phyloP scores from a whole-genome alignment of 2,888 invertebrate genomes.

The Sphecodes monilicornis region DNA sequence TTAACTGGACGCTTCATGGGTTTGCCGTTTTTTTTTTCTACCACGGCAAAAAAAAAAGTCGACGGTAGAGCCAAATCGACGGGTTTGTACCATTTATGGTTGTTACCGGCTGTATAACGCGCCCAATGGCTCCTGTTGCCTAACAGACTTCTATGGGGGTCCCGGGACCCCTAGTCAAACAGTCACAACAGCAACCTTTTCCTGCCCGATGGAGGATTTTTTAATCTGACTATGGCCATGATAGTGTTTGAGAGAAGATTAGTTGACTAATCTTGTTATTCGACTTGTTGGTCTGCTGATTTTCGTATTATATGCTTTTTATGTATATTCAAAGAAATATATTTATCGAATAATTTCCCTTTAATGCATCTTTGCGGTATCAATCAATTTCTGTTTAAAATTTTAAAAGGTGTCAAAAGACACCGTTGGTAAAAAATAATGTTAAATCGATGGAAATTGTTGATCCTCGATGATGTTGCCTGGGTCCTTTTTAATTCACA shows the following conservation, averaged over 20 bases:
- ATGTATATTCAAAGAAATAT: neutral
- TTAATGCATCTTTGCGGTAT: neutral
- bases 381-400: neutral
- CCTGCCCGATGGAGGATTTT: neutral
- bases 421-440: neutral
- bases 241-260: neutral
- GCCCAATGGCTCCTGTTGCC: constrained; percentile 45
- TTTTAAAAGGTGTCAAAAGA: neutral
- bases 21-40: constrained; percentile 30
- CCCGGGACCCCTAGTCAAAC: constrained; percentile 3
- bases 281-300: neutral
- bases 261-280: neutral
- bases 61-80: constrained; percentile 34
- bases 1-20: constrained; percentile 64
- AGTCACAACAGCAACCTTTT: neutral
- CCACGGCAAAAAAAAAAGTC: constrained; percentile 13
- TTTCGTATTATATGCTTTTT: no score
- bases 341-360: neutral
- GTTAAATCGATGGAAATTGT: no score
- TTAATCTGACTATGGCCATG: neutral
- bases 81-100: constrained; percentile 47
- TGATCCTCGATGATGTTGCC: no score
- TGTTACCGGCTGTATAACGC: constrained; percentile 32
- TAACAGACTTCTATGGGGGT: constrained; percentile 53
- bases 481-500: no score